phyloP scores from a whole-genome alignment of 2,797 vertebrate species.

The Sebastes iracundus region DNA sequence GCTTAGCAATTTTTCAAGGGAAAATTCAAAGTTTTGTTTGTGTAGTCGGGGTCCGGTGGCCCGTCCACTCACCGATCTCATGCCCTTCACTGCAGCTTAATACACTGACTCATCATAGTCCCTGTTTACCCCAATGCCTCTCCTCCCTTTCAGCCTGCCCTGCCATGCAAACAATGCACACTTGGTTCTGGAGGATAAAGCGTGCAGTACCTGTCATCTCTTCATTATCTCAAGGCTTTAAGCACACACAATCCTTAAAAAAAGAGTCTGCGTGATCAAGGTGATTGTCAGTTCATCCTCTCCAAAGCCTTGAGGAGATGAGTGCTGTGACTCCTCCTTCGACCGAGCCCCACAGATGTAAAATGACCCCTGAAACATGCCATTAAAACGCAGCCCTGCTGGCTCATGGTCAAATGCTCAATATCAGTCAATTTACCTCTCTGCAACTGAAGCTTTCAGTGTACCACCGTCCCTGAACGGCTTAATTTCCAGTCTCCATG shows the following conservation, averaged over 20 bases:
- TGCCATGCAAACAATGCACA: neutral
- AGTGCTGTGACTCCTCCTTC: slow-evolving; percentile 1
- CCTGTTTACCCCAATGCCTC: neutral
- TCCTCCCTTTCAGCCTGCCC: neutral
- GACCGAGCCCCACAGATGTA: slow-evolving; percentile 5
- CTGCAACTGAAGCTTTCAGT: slow-evolving; percentile 14
- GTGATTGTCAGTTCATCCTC: slow-evolving; percentile 15
- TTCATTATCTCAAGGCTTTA: slow-evolving; percentile 6
- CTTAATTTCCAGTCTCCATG: slow-evolving; percentile 37
- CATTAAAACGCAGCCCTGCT: slow-evolving; percentile 45
- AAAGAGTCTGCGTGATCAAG: neutral
- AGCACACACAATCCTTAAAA: neutral
- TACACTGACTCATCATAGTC: slow-evolving; percentile 17
- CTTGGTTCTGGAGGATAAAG: neutral
- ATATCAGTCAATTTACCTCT: slow-evolving; percentile 30
- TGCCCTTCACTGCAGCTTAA: neutral
- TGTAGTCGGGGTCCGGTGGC: neutral
- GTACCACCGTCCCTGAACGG: neutral
- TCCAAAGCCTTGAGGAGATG: slow-evolving; percentile 1
- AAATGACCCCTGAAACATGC: slow-evolving; percentile 36
- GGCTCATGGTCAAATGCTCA: slow-evolving; percentile 34
- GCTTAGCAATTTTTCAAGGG: neutral
- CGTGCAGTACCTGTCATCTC: neutral
- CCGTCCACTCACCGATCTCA: neutral
- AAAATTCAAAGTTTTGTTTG: neutral